Base-by-base conservation (phyloP, 2,888 invertebrate genomes). In the Xanthorhoe designata region DNA sequence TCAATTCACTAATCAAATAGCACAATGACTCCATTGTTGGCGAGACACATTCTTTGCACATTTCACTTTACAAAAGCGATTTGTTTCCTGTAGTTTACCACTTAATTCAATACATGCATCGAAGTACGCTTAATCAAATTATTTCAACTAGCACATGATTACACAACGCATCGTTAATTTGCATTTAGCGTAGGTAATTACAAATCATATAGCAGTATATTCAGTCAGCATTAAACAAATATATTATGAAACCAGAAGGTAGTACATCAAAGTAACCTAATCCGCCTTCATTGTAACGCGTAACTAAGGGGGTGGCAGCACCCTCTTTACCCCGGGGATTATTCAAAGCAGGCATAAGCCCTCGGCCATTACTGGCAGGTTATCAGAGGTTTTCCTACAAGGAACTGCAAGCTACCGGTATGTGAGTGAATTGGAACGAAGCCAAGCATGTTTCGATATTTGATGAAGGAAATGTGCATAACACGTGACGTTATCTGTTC, bases 1-100 rank as follows among this genome's bases (percentile, higher is more conserved):
- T 85, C 85, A 85, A 85, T 87, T 86, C 85, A 81, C 86, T 86
- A 85, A 88, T 88, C 85, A 86, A 88, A 84, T 78, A 81, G 79
- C 81, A 89, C 89, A 89, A 89, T 88, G 83, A 84, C 82, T 86
- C 83, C 80, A 90, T 89, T 89, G 88, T 89, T 86, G 80, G 76
- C 71, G 74, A 75, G 77, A 74, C 66, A 74, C 78, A 85, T 84
- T 84, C 85, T 81, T 82, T 78, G 79, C 79, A 81, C 76, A 82
- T 85, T 84, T 84, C 79, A 75, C 79, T 83, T 82, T 77, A 78
- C 76, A 79, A 77, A 83, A 79, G 80, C 75, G 76, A 66, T 63
- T 71, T 29, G 50, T 79, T 86, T 85, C 82, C 84, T 80, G 78
- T 76, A 73, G 53, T 69, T 65, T 66, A 71, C n/a, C 4, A 17